These are phyloP conservation scores for Apistogramma diplotaenia DNA, from an alignment of 2,113 vertebrate genomes.

Conservation along the genomic window DNA sequence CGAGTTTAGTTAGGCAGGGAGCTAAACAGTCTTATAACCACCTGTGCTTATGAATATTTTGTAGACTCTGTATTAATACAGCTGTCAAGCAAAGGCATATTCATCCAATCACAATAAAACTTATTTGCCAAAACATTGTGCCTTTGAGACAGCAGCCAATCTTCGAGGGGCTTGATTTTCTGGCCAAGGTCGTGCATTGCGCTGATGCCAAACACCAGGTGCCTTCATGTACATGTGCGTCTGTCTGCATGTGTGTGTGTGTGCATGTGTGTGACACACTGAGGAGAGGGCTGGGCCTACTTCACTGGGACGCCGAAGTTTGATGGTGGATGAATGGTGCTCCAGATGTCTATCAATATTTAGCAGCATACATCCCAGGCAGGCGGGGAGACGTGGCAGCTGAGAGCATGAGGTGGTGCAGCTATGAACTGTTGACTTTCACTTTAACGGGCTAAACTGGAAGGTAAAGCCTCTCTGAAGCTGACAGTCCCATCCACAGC, in stretches of 20 bases:
- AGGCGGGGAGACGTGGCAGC: conserved; percentile 67
- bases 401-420: conserved; percentile 65
- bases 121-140: conserved; percentile 48
- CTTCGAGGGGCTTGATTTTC: conserved; percentile 37
- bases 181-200: conserved; percentile 51
- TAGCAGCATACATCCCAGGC: conserved; percentile 77
- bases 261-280: conserved; percentile 14
- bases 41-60: conserved; percentile 15
- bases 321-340: conserved; percentile 70
- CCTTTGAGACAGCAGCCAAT: conserved; percentile 63
- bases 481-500: conserved; percentile 11
- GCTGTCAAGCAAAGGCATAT: conserved; percentile 41
- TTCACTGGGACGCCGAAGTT: conserved; percentile 62
- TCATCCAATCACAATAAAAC: conserved; percentile 45
- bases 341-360: conserved; percentile 85
- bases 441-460: conserved; percentile 48
- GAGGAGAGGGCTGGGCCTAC: conserved; percentile 55
- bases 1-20: background rate
- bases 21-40: conserved; percentile 33
- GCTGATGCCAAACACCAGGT: conserved; percentile 48
- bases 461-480: conserved; percentile 20
- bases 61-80: conserved; percentile 25
- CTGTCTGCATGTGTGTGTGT: background rate
- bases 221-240: conserved; percentile 20
- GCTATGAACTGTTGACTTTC: conserved; percentile 49